These are phyloP conservation scores for Psix sp. DNA, from an alignment of 1,140 invertebrate genomes.

Conservation along the genomic window DNA sequence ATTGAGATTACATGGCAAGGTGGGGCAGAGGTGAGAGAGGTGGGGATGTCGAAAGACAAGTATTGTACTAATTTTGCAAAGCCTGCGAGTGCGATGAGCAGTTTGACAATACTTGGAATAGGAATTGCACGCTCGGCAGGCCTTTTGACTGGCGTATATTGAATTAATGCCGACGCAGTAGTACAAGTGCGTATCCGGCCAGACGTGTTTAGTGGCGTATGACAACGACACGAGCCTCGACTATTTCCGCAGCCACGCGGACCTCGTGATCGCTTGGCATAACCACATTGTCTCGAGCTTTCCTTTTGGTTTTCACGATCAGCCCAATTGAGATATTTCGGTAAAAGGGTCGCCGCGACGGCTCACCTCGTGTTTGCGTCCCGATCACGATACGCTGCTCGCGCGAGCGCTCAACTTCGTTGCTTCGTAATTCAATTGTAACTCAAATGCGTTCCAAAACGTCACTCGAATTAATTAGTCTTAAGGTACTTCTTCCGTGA, in stretches of 20 bases:
- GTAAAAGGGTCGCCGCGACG: slow-evolving; percentile 35
- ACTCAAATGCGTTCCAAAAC: slow-evolving; percentile 50
- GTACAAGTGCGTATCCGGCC: slow-evolving; percentile 62
- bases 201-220: slow-evolving; percentile 48
- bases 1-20: not conserved
- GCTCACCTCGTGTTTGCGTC: slow-evolving; percentile 25
- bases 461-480: slow-evolving; percentile 56
- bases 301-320: slow-evolving; percentile 28
- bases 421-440: slow-evolving; percentile 53
- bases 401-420: not conserved
- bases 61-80: slow-evolving; percentile 22
- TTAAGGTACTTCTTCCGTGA: slow-evolving; percentile 51
- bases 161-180: slow-evolving; percentile 60
- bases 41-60: slow-evolving; percentile 4
- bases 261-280: slow-evolving; percentile 2
- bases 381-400: slow-evolving; percentile 34
- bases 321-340: slow-evolving; percentile 47
- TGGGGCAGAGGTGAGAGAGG: not conserved
- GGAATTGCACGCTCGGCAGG: slow-evolving; percentile 44
- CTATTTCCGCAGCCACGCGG: slow-evolving; percentile 40
- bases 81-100: slow-evolving; percentile 5
- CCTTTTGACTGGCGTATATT: slow-evolving; percentile 49
- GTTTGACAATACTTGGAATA: slow-evolving; percentile 33
- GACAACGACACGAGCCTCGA: slow-evolving; percentile 25
- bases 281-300: slow-evolving; percentile 15